Base-by-base conservation (phyloP, 1,140 invertebrate genomes). In the Hesperophylax magnus region DNA sequence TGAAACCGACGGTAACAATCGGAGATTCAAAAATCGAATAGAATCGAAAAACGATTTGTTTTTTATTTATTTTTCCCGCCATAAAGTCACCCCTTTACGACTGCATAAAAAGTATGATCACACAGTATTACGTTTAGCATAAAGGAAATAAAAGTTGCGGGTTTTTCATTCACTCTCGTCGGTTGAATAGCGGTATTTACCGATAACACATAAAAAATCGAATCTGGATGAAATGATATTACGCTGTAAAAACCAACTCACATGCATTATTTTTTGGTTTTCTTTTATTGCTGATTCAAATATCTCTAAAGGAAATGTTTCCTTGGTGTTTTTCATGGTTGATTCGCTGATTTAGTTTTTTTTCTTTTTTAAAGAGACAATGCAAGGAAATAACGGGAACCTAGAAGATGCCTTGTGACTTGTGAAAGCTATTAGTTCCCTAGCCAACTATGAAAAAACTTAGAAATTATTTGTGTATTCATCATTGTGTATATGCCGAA, bases 1-100 rank as follows among this genome's bases (percentile, higher is more conserved):
- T 24, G 39, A 53, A 54, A 72, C 24, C 69, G 69, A 72, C 69
- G 15, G 69, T 72, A 72, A 72, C 69, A 72, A 72, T 72, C 69
- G 53, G 27, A 72, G 39, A 72, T 72, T 72, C 69, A 72, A 72
- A 72, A 67, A 39, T 39, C 34, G 34, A 39, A 39, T 39, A 9
- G 34, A 72, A 72, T 72, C 69, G 69, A 53, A 18, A 18, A 72
- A 72, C 47, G 69, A 72, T 72, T 72, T 53, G 69, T 72, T 39
- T 39, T 53, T 17, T 9, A n/a, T n/a, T n/a, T n/a, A 27, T 27
- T 39, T 39, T 53, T 17, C 27, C 47, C 18, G 9, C 69, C 52
- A 20, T 72, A 72, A 72, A 72, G 20, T 11, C 52, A 53, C 47
- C 65, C 53, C 31, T 72, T 72, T 72, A 72, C 39, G 39, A 53